Conservation (phyloP, 2,797 vertebrate species). For the Acanthurus lineatus region DNA sequence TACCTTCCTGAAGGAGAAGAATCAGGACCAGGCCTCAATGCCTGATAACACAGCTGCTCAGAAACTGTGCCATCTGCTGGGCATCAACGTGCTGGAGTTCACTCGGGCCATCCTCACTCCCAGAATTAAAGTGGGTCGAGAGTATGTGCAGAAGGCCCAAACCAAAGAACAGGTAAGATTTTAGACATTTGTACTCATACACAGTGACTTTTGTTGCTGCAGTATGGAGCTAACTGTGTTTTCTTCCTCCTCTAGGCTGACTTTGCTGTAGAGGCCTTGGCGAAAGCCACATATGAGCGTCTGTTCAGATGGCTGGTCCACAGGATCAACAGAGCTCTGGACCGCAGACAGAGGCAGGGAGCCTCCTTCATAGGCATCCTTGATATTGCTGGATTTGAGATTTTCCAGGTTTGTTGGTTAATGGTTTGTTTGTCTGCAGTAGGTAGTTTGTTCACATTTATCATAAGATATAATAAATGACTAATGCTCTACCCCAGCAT, state of each 20-base stretch:
- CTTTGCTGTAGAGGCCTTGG: conserved; percentile 97
- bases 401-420: conserved; percentile 88
- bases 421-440: conserved; percentile 10
- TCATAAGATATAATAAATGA: neutral
- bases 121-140: conserved; percentile 98
- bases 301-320: conserved; percentile 98
- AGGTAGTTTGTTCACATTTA: neutral
- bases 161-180: conserved; percentile 97
- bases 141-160: conserved; percentile 99
- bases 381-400: conserved; percentile 98
- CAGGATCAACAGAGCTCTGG: conserved; percentile 97
- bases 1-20: conserved; percentile 90
- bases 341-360: conserved; percentile 97
- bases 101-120: conserved; percentile 95
- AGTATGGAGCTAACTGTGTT: neutral
- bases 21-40: conserved; percentile 94
- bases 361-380: conserved; percentile 99
- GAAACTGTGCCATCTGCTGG: conserved; percentile 97
- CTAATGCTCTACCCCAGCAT: neutral
- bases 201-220: neutral
- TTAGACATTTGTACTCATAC: neutral
- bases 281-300: conserved; percentile 96
- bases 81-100: conserved; percentile 97
- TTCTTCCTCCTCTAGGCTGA: conserved; percentile 87
- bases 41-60: conserved; percentile 96